These are phyloP conservation scores for Xanthia icteritia DNA, from an alignment of 2,888 invertebrate species.

Conservation along the genomic window DNA sequence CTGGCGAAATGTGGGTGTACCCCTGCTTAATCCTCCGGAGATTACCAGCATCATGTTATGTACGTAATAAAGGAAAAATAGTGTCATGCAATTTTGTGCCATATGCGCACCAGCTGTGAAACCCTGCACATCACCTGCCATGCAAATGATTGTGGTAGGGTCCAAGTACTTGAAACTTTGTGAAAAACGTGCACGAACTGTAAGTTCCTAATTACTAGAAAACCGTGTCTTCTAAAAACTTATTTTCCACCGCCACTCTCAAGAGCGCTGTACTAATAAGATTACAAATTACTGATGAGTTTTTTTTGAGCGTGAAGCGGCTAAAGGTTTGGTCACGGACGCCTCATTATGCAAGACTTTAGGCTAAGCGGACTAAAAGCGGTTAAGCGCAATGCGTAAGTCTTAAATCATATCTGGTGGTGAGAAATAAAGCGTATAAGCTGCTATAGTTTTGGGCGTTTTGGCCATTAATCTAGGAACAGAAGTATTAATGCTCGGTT, in stretches of 20 bases:
- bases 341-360: slow-evolving; percentile 40
- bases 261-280: slow-evolving; percentile 66
- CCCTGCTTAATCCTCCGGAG: too few relatives aligned
- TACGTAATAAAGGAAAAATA: not conserved
- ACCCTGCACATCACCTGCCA: not conserved
- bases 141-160: not conserved
- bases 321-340: slow-evolving; percentile 5
- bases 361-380: not conserved
- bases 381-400: slow-evolving; percentile 49
- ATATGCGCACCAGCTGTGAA: not conserved
- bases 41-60: too few relatives aligned
- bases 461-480: not conserved
- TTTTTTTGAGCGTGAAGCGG: slow-evolving; percentile 7
- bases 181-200: not conserved
- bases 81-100: not conserved
- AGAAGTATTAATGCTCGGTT: not conserved
- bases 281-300: slow-evolving; percentile 74
- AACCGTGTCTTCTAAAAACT: slow-evolving; percentile 16
- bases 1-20: too few relatives aligned
- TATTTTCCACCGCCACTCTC: slow-evolving; percentile 19
- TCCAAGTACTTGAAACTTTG: not conserved
- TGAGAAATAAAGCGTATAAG: slow-evolving; percentile 14
- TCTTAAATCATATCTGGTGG: slow-evolving; percentile 49
- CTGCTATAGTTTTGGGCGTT: slow-evolving; percentile 13
- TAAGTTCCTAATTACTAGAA: not conserved